Conservation (phyloP, 2,113 vertebrate species). For the Burhinus bistriatus region DNA sequence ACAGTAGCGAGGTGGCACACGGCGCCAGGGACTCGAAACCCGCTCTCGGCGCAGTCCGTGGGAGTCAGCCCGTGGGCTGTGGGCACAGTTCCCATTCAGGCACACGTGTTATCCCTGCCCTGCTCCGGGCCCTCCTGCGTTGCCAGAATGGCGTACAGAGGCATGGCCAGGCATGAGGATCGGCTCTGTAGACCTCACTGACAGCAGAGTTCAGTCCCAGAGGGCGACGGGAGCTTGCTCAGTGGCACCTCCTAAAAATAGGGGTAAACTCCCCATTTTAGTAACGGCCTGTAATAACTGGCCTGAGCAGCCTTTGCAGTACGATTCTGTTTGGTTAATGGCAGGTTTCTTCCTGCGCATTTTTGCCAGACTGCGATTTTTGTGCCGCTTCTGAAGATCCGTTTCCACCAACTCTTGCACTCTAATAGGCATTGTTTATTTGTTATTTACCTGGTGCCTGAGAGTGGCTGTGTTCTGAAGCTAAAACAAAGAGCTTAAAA, state of each 20-base stretch:
- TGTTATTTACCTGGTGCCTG: no score
- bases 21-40: not conserved
- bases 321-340: not conserved
- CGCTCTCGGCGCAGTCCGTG: accelerated
- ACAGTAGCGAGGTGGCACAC: not conserved
- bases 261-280: accelerated
- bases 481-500: no score
- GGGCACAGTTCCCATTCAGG: not conserved
- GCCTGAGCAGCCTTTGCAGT: not conserved
- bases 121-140: not conserved
- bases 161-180: accelerated
- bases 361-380: not conserved
- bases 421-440: not conserved
- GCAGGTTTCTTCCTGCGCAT: not conserved
- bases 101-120: accelerated
- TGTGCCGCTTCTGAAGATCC: not conserved
- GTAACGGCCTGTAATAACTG: no score
- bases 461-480: not conserved
- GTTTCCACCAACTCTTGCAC: not conserved
- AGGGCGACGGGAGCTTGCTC: not conserved
- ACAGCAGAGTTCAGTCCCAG: not conserved
- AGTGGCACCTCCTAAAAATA: not conserved
- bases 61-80: not conserved
- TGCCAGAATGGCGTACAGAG: accelerated
- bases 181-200: no score